These are phyloP conservation scores for Xanthorhoe designata DNA, from an alignment of 2,888 invertebrate species.

Conservation along the genomic window DNA sequence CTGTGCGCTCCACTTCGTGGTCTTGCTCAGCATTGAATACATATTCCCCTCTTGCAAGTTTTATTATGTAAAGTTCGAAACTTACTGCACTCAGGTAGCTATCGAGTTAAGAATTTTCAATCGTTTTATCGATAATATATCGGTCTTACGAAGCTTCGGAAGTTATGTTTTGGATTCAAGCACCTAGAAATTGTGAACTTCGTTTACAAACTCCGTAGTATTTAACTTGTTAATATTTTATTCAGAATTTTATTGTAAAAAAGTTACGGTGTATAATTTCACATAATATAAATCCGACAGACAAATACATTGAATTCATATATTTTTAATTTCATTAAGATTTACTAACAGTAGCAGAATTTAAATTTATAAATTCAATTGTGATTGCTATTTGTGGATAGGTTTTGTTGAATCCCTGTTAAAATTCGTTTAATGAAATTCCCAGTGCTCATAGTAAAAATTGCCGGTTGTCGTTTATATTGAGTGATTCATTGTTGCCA, in stretches of 20 bases:
- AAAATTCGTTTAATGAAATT: slow-evolving; percentile 20
- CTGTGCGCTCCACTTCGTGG: slow-evolving; percentile 4
- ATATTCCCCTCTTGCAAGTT: slow-evolving; percentile 44
- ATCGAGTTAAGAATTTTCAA: slow-evolving; percentile 56
- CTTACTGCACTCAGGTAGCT: slow-evolving; percentile 43
- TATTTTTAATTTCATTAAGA: slow-evolving; percentile 17
- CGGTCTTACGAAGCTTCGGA: slow-evolving; percentile 30
- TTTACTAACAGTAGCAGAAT: slow-evolving; percentile 17
- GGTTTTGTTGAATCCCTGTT: slow-evolving; percentile 13
- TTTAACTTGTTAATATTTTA: background rate
- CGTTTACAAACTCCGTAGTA: slow-evolving; percentile 1
- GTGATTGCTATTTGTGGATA: slow-evolving; percentile 13
- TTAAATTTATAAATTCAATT: slow-evolving; percentile 35
- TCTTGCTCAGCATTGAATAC: slow-evolving; percentile 27
- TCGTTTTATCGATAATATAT: slow-evolving; percentile 52
- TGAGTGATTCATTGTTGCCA: slow-evolving; percentile 52
- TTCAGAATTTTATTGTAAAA: background rate
- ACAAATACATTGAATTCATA: slow-evolving; percentile 13
- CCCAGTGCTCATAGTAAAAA: slow-evolving; percentile 38
- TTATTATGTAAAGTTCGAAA: slow-evolving; percentile 50
- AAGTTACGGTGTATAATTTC: background rate
- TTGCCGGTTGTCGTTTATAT: slow-evolving; percentile 50
- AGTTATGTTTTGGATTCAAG: slow-evolving; percentile 37
- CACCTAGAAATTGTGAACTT: slow-evolving; percentile 28
- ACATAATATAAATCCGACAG: slow-evolving; percentile 12